Evolutionary conservation across 2,797 vertebrate species (phyloP), one percentile per base, ranked within the genome.

Genomic region (Diplodus puntazzo): DNA sequence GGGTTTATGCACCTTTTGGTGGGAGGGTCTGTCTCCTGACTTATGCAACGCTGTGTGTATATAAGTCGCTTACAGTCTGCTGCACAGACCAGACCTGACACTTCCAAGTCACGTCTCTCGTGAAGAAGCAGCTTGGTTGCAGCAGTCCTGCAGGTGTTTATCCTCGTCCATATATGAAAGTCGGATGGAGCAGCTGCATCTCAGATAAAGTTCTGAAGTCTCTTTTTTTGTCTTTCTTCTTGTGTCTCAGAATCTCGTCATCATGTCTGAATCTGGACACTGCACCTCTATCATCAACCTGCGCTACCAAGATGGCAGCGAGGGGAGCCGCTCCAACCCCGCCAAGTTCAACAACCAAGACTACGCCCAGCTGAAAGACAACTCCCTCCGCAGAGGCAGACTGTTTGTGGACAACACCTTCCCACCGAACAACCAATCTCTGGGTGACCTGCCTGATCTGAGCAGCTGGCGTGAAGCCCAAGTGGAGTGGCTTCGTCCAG

Each of bases 361-460:
- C 59, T 91, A 46, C 0, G 50, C 43, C 0, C 75, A 81, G 42
- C 82, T 92, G 80, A 90, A 77, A 42, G 77, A 61, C 0, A 8
- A 16, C 42, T 1, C 14, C 50, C 3, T 27, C 43, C n/a, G 16
- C 11, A 69, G 17, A 21, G 0, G n/a, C 11, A 30, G 0, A 0
- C 57, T 60, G n/a, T 92, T 90, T 77, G 77, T 88, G 62, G 91
- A 91, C 79, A n/a, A 3, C 5, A 58, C 46, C 49, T 92, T 92
- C 61, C 88, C 87, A 11, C 89, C 89, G 0, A 21, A 81, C 34
- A n/a, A 0, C 34, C 23, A 1, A 0, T 87, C 88, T 34, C 74
- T 92, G 63, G 88, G 84, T 3, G 66, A 83, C 48, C 11, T 89
- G 27, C 12, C 53, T 0, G 1, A 34, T 10, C 0, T 83, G n/a